Evolutionary conservation across 2,888 invertebrate genomes (phyloP), one percentile per base, ranked within the genome.

Genomic region (Microchrysa polita): DNA sequence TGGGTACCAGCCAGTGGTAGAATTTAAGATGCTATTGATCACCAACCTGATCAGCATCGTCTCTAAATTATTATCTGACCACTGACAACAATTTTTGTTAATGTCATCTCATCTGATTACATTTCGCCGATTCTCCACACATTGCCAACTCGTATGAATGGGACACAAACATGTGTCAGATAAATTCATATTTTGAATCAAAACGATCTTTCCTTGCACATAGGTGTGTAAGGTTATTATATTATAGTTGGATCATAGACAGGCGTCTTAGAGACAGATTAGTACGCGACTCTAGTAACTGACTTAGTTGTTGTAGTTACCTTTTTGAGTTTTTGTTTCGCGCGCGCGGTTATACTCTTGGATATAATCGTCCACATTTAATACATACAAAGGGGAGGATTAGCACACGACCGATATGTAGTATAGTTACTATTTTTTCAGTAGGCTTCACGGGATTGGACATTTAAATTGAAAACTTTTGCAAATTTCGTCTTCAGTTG

Each of bases 401-500:
- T 65, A 65, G 65, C 65, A 65, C 65, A 65, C 7, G 42, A 65
- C 20, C 44, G 65, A 65, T 65, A 65, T n/a, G n/a, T n/a, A n/a
- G n/a, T n/a, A n/a, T n/a, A n/a, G n/a, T n/a, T n/a, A n/a, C n/a
- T n/a, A n/a, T 52, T 53, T 67, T 18, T 34, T 34, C 27, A 53
- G 67, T 53, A 55, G 59, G 72, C 72, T 60, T 69, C 20, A 34
- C 44, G 57, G n/a, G 69, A 69, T 69, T 57, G 59, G 27, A 44
- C 72, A 82, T 83, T 84, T 84, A 84, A 84, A 84, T 83, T 83
- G 82, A 82, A 81, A 83, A 83, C 83, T 81, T 82, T 80, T 74
- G 79, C 79, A 79, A 80, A 80, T 80, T 81, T 82, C 84, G 80
- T 83, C 84, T 84, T 83, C 84, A 84, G 83, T 84, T 84, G 83